Evolutionary conservation across 2,888 invertebrate species (phyloP), one percentile per base, ranked within the genome.

Genomic region (Drosophila neotestacea): DNA sequence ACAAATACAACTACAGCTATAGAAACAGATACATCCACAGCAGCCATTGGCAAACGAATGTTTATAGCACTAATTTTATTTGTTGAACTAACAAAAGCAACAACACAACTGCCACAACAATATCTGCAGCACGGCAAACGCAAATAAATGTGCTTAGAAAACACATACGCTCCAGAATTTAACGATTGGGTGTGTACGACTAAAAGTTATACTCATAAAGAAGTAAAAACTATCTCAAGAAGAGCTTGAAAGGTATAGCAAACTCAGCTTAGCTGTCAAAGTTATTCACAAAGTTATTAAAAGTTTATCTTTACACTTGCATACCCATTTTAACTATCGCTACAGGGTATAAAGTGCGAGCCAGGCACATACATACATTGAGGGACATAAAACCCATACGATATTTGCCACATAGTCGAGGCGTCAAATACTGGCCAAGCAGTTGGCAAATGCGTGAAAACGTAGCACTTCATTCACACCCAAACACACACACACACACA

Each of bases 61-160:
- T 88, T 84, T 84, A 88, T 88, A 71, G 84, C 85, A 85, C 83
- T 84, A 84, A 84, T 84, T 84, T 85, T 88, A 88, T 84, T 84
- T 84, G 88, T 88, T 82, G 79, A 85, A 82, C 85, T 72, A 79
- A 77, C 76, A 87, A 60, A 63, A 66, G 63, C 50, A 82, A 48
- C 48, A 75, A 68, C 54, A 73, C 42, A 54, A 47, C 62, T 48
- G 48, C 61, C 51, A 51, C 55, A 63, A 56, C 63, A 67, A 67
- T 62, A 62, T 61, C 62, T 65, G 56, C 70, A 50, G 44, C 63
- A 51, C 32, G 42, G 63, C 63, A 64, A 61, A 64, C 59, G 59
- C 60, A 64, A 64, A 64, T 64, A 64, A 64, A 59, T 61, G 60
- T 58, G 52, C 58, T 61, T 65, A 60, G 48, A 11, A 22, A 39